phyloP scores from a whole-genome alignment of 2,888 invertebrate genomes.

The Cheilosia grossa region DNA sequence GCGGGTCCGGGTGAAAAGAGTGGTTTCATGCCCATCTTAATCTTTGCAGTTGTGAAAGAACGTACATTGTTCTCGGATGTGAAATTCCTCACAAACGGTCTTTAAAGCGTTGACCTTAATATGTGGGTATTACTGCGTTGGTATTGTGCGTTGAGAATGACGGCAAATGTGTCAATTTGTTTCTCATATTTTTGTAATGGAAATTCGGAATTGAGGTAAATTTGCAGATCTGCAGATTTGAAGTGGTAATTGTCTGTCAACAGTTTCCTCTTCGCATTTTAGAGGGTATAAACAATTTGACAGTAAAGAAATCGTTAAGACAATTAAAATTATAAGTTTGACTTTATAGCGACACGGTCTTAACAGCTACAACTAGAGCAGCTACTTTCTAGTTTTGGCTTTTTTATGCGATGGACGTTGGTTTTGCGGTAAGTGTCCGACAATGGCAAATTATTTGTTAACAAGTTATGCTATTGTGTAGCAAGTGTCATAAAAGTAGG shows the following conservation, averaged over 20 bases:
- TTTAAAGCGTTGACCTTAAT: slow-evolving; percentile 69
- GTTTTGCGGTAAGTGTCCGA: not conserved
- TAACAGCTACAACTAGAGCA: slow-evolving; percentile 21
- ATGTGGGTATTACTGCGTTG: slow-evolving; percentile 16
- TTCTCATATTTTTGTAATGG: slow-evolving; percentile 31
- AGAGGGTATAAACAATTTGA: slow-evolving; percentile 25
- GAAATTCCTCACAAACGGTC: slow-evolving; percentile 40
- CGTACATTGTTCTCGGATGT: slow-evolving; percentile 52
- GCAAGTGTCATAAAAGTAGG: slow-evolving; percentile 1
- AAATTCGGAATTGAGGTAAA: slow-evolving; percentile 12
- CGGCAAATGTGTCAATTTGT: slow-evolving; percentile 40
- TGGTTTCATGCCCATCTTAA: slow-evolving; percentile 51
- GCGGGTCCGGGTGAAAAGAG: slow-evolving; percentile 1
- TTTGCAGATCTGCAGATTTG: slow-evolving; percentile 1
- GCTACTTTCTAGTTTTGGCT: slow-evolving; percentile 45
- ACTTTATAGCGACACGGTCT: slow-evolving; percentile 10
- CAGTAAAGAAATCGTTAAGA: slow-evolving; percentile 2
- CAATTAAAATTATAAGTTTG: slow-evolving; percentile 13
- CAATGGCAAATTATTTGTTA: not conserved
- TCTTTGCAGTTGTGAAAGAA: slow-evolving; percentile 54
- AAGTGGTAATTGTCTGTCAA: slow-evolving; percentile 33
- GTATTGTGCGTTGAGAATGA: slow-evolving; percentile 1
- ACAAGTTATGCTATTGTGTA: slow-evolving; percentile 2
- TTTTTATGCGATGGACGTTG: not conserved
- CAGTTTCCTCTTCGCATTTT: slow-evolving; percentile 49